Base-by-base conservation (phyloP, 2,888 invertebrate species). In the Belgica antarctica region DNA sequence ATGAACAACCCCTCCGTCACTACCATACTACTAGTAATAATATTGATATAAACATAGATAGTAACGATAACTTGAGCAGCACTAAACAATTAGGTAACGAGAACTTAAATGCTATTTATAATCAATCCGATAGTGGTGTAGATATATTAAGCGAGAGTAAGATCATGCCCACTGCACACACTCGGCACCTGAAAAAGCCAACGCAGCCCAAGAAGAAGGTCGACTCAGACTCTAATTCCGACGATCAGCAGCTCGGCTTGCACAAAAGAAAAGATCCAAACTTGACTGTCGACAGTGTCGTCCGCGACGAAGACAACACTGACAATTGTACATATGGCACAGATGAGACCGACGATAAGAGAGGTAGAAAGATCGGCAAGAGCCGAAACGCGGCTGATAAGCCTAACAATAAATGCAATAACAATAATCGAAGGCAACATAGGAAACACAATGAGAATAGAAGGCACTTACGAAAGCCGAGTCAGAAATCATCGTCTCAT, bases 81-180 rank as follows among this genome's bases (percentile, higher is more conserved):
- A 68, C 24, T 52, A 68, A 65, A 47, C 65, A 65, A 25, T 65
- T 65, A 65, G 65, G 47, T 47, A 65, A 46, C 36, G 65, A 65
- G 65, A 25, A 65, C 65, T 46, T 17, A 12, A 65, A 65, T 28
- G 24, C 46, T 68, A 68, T 57, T 68, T 52, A 68, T 68, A 46
- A 66, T 66, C 24, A 66, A 47, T 34, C 52, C 34, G 27, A 62
- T 31, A 62, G 19, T 15, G 36, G n/a, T 68, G 52, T 68, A 52
- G 57, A 68, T 68, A 68, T 17, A 3, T 27, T 19, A 47, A 34
- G 17, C 19, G 47, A 46, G 36, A 46, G 24, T 25, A 65, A 65
- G 10, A 41, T 12, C 25, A 65, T 47, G 17, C 22, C 7, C 12
- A 17, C 17, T 52, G 52, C 17, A 17, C 52, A n/a, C 7, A 7